Conservation (phyloP, 1,140 invertebrate species). For the Argopecten irradians region DNA sequence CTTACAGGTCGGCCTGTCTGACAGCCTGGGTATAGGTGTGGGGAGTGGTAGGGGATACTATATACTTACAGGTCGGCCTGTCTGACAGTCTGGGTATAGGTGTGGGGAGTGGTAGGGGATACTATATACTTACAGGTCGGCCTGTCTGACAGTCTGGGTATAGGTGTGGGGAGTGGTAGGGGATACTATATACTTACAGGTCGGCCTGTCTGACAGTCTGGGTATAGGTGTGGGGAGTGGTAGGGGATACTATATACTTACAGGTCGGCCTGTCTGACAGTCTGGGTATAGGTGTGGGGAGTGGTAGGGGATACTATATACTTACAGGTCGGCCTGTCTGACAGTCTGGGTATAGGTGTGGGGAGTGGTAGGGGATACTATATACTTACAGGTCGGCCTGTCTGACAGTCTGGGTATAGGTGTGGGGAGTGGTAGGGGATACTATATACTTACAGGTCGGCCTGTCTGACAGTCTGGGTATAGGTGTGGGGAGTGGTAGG, state of each 20-base stretch:
- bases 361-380: not conserved
- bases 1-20: not conserved
- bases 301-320: not conserved
- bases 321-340: not conserved
- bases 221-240: not conserved
- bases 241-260: no score
- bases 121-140: no score
- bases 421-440: not conserved
- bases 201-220: not conserved
- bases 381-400: not conserved
- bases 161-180: not conserved
- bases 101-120: not conserved
- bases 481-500: not conserved
- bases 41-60: not conserved
- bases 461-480: not conserved
- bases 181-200: no score
- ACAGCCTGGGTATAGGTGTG: not conserved
- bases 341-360: not conserved
- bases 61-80: not conserved
- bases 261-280: not conserved
- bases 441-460: no score
- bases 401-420: not conserved
- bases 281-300: not conserved
- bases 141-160: not conserved
- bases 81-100: not conserved